Conservation (phyloP, 2,797 vertebrate genomes). For the Hozukius guyotensis region DNA sequence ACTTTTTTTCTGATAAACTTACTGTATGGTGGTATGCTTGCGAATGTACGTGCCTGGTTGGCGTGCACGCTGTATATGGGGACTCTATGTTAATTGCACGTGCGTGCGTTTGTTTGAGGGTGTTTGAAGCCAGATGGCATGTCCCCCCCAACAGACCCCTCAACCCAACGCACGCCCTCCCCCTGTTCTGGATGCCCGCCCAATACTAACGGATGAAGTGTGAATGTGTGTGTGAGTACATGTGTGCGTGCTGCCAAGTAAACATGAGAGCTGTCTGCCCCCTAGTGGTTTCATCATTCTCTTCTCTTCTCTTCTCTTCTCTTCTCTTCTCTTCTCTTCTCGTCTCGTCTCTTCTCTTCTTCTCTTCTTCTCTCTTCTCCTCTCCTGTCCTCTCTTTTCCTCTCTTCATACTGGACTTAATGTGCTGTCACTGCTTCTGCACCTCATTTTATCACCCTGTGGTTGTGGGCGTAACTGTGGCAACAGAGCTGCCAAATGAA, state of each 20-base stretch:
- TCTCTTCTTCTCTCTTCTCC: too few relatives aligned
- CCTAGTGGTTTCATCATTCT: slow-evolving; percentile 59
- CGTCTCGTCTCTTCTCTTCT: too few relatives aligned
- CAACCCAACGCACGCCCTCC: slow-evolving; percentile 16
- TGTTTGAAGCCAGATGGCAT: slow-evolving; percentile 55
- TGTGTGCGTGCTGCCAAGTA: neutral
- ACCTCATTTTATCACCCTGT: slow-evolving; percentile 17
- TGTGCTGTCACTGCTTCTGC: slow-evolving; percentile 3
- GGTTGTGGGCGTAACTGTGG: slow-evolving; percentile 5
- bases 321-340: too few relatives aligned
- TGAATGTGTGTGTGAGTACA: neutral
- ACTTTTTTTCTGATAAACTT: slow-evolving; percentile 21
- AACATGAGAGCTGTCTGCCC: slow-evolving; percentile 68
- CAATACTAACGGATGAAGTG: slow-evolving; percentile 20
- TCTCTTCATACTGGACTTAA: neutral
- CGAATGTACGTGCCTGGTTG: neutral
- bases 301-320: neutral
- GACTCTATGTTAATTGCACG: slow-evolving; percentile 14
- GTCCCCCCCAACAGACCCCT: neutral
- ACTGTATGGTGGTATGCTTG: neutral
- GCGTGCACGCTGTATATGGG: neutral
- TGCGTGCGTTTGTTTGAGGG: slow-evolving; percentile 23
- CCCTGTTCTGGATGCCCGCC: slow-evolving; percentile 27
- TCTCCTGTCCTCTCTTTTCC: too few relatives aligned
- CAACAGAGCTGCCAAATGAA: slow-evolving; percentile 32